Conservation (phyloP, 2,888 invertebrate species). For the Plebejus melissa region DNA sequence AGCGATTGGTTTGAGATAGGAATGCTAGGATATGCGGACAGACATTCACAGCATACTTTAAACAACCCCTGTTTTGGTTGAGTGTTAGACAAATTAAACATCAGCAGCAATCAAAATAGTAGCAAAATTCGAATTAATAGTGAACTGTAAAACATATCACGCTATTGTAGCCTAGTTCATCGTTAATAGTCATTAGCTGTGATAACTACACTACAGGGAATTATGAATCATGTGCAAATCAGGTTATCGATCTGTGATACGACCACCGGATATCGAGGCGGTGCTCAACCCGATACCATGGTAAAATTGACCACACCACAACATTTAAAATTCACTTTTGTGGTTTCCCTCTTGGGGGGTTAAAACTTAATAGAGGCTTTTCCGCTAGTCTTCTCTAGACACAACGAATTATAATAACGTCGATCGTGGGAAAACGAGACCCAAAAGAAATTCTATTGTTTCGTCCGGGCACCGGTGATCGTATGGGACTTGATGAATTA, state of each 20-base stretch:
- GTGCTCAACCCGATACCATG: slow-evolving; percentile 2
- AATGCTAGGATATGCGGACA: no score
- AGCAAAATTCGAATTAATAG: not conserved
- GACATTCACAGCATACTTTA: no score
- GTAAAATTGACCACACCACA: slow-evolving; percentile 3
- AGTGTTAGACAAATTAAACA: no score
- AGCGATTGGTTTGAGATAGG: no score
- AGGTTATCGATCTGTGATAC: slow-evolving; percentile 68
- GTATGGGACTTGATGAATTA: no score
- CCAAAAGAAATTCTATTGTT: no score
- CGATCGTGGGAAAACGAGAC: no score
- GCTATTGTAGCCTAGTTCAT: slow-evolving; percentile 5
- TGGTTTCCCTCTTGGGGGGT: not conserved
- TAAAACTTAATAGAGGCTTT: not conserved
- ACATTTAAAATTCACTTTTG: not conserved
- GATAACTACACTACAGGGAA: slow-evolving; percentile 10
- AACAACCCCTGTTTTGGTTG: no score
- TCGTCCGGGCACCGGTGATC: no score
- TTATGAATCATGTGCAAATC: slow-evolving; percentile 62
- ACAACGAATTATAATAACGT: no score
- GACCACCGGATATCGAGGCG: not conserved
- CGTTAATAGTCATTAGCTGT: slow-evolving; percentile 2
- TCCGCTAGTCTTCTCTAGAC: no score
- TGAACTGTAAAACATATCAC: not conserved
- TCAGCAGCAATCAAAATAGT: no score